Conservation (phyloP, 2,797 vertebrate genomes). For the Lindbergichthys nudifrons region DNA sequence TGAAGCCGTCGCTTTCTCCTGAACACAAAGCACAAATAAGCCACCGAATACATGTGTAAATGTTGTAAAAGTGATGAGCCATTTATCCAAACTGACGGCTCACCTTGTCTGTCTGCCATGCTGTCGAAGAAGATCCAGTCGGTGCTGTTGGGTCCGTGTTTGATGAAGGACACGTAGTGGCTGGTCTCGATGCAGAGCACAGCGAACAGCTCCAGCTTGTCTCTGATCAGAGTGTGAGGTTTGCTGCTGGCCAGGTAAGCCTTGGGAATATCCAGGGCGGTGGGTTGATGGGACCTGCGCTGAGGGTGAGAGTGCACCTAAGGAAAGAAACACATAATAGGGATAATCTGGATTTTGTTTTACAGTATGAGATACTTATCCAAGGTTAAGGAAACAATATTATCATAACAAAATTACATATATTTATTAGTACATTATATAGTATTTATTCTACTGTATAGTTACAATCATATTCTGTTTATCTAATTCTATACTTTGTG, state of each 20-base stretch:
- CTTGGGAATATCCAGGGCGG: slow-evolving; percentile 72
- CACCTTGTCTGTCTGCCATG: slow-evolving; percentile 92
- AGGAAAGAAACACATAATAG: background rate
- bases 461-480: too few species aligned
- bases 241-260: slow-evolving; percentile 55
- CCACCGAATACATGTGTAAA: background rate
- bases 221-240: slow-evolving; percentile 69
- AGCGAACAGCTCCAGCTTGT: slow-evolving; percentile 91
- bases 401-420: too few species aligned
- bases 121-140: slow-evolving; percentile 96
- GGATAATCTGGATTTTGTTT: too few species aligned
- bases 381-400: too few species aligned
- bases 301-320: slow-evolving; percentile 88
- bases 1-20: slow-evolving; percentile 89
- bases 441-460: too few species aligned
- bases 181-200: slow-evolving; percentile 95
- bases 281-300: slow-evolving; percentile 74
- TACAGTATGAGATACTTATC: too few species aligned
- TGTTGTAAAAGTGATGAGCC: accelerated
- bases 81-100: slow-evolving; percentile 23
- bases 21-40: background rate
- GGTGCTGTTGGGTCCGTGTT: slow-evolving; percentile 82
- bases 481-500: too few species aligned
- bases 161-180: slow-evolving; percentile 93
- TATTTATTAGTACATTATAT: too few species aligned